Evolutionary conservation across 2,797 vertebrate genomes (phyloP), one percentile per base, ranked within the genome.

Genomic region (Sciurus carolinensis): DNA sequence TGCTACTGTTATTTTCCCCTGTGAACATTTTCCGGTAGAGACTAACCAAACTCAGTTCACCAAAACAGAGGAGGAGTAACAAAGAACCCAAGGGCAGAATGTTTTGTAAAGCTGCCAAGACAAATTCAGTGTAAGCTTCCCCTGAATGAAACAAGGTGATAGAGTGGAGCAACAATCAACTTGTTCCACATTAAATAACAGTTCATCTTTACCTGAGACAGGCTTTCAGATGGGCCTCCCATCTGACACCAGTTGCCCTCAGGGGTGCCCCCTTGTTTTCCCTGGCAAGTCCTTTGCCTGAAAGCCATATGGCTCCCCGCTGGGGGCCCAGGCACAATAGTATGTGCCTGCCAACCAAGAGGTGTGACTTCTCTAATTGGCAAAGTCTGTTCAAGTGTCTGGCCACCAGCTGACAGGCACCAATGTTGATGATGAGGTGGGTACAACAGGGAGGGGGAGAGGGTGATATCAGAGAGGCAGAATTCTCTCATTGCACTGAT

Each of bases 361-460:
- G 36, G 54, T 90, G 75, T 91, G 97, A 96, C 54, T 90, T 96
- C 88, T 54, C 42, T 97, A 96, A 96, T 96, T 95, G 94, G 92
- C 77, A 94, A 96, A 97, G 97, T 96, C 95, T 96, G 44, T 82
- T 96, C 90, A 39, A 95, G 77, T 66, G 72, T 97, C 96, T 97
- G 33, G 22, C 59, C 90, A n/a, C 94, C 85, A 50, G 75, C 90
- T 97, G 95, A 92, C 93, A 97, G 94, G 64, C 1, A n/a, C 59
- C 91, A 67, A 3, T 87, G 92, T 94, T 89, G 5, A 14, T 87
- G 82, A 64, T 18, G 36, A 71, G 73, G 50, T 80, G 80, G 47
- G 39, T 6, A 28, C 18, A 28, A 39, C 39, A 18, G 30, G 33
- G 13, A 2, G 13, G 28, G 13, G 62, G 7, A 26, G 30, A 1